Conservation (phyloP, 92 coral and sea anemone species). For the Parazoanthus atlanticus region DNA sequence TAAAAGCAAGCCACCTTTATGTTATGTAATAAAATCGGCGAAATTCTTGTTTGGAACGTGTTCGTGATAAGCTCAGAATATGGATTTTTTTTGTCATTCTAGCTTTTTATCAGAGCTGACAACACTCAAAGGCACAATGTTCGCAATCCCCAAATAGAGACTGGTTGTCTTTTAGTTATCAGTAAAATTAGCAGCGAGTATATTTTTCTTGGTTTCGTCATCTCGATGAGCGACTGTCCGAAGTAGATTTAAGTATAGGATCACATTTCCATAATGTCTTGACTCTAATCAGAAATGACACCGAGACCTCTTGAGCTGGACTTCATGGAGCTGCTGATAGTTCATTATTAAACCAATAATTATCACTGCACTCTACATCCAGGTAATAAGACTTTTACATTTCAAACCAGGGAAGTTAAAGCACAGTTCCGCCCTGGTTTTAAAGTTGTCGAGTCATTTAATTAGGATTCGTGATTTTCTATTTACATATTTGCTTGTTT, state of each 20-base stretch:
- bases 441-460: conserved; percentile 6
- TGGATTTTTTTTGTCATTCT: neutral
- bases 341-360: neutral
- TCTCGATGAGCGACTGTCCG: neutral
- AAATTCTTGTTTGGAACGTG: neutral
- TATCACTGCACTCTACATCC: neutral
- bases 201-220: neutral
- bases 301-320: conserved; percentile 18
- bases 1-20: neutral
- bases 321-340: too few species aligned
- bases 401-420: neutral
- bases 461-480: conserved; percentile 26
- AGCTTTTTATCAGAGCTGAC: neutral
- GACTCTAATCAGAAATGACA: neutral
- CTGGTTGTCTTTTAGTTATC: neutral
- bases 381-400: neutral
- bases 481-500: conserved; percentile 5
- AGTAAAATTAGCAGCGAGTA: neutral
- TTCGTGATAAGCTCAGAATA: neutral
- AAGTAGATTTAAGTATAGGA: neutral
- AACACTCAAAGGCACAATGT: neutral
- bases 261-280: conserved; percentile 11
- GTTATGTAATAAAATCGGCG: conserved; percentile 10
- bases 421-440: neutral
- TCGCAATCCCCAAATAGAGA: too few species aligned